Evolutionary conservation across 2,797 vertebrate genomes (phyloP).

Genomic region (Thalassophryne amazonica): DNA sequence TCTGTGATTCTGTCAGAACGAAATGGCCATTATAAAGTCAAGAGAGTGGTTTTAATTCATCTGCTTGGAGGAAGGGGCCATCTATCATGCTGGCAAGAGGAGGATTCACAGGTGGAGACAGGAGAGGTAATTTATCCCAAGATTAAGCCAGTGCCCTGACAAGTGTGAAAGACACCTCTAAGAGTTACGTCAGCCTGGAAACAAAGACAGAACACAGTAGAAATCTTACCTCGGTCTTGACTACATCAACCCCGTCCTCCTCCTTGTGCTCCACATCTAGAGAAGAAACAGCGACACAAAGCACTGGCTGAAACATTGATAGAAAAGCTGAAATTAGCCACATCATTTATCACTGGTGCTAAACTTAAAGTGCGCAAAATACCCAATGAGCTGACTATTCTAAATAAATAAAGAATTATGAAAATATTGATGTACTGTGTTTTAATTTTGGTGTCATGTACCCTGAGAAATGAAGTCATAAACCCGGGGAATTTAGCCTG

Average conservation of each 20-base stretch:
- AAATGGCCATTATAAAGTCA: not conserved
- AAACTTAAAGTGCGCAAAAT: too few relatives aligned
- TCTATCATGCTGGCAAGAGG: constrained; percentile 3
- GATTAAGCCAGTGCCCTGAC: constrained; percentile 17
- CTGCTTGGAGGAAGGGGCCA: not conserved
- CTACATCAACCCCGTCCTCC: constrained; percentile 66
- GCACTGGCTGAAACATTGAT: constrained; percentile 59
- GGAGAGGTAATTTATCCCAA: constrained; percentile 15
- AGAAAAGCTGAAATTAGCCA: constrained; percentile 27
- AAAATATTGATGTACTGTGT: too few relatives aligned
- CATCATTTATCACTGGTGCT: constrained; percentile 11
- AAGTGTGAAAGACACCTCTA: constrained; percentile 28
- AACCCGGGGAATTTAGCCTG: too few relatives aligned
- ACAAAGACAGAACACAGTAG: constrained; percentile 35
- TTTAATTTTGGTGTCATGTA: too few relatives aligned
- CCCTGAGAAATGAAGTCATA: too few relatives aligned
- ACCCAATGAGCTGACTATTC: too few relatives aligned
- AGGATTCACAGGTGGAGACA: constrained; percentile 12
- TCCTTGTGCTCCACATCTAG: constrained; percentile 83
- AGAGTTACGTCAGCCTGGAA: constrained; percentile 35
- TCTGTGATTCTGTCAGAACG: not conserved
- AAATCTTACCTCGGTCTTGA: constrained; percentile 79
- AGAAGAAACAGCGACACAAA: constrained; percentile 63
- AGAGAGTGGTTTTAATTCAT: not conserved
- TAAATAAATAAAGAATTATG: too few relatives aligned